phyloP scores from a whole-genome alignment of 2,888 invertebrate genomes.

The Empis livida region DNA sequence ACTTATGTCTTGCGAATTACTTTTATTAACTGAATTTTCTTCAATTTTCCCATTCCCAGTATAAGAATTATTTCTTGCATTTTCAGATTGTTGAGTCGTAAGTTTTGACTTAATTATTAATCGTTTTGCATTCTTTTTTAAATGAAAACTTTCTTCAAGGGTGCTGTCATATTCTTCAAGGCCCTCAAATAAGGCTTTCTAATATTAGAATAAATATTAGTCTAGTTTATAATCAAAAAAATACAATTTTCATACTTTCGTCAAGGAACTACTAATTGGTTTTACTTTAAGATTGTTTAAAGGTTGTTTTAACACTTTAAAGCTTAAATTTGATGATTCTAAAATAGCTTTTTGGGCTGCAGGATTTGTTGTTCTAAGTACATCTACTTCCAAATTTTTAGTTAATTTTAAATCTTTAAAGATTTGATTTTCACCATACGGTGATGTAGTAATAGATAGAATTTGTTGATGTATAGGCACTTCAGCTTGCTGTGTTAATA shows the following conservation, averaged over 20 bases:
- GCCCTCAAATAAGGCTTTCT: conserved; percentile 77
- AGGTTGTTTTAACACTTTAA: conserved; percentile 43
- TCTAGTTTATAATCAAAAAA: background rate
- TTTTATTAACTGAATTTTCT: background rate
- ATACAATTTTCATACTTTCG: conserved; percentile 13
- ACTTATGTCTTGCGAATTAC: conserved; percentile 4
- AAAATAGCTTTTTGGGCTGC: conserved; percentile 54
- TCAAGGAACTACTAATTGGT: conserved; percentile 25
- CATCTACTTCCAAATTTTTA: conserved; percentile 42
- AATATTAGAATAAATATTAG: background rate
- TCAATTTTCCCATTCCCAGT: conserved; percentile 4
- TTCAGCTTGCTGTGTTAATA: conserved; percentile 6
- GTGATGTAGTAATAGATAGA: conserved; percentile 60
- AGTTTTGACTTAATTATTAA: conserved; percentile 52
- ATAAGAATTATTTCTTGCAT: conserved; percentile 5
- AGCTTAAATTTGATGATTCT: conserved; percentile 35
- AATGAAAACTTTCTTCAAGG: conserved; percentile 43
- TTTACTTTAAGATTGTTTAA: conserved; percentile 37
- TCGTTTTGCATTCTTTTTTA: conserved; percentile 56
- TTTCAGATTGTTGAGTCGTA: conserved; percentile 2
- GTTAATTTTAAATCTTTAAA: conserved; percentile 55
- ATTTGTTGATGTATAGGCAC: conserved; percentile 57
- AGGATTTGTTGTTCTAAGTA: conserved; percentile 58
- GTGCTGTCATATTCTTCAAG: conserved; percentile 65
- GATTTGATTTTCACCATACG: conserved; percentile 78